phyloP scores from a whole-genome alignment of 1,140 invertebrate species.

The Papilio polyxenes region DNA sequence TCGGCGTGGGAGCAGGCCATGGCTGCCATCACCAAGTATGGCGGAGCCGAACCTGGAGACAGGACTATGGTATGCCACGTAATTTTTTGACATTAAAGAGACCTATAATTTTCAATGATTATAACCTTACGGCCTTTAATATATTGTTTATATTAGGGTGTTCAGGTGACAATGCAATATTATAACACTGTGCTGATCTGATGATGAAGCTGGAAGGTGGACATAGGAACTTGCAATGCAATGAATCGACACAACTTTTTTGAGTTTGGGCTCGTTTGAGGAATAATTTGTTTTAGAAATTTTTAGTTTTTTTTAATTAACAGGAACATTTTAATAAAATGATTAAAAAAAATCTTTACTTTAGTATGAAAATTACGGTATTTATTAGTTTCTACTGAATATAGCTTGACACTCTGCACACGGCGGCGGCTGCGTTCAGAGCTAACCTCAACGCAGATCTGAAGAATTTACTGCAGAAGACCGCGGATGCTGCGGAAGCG shows the following conservation, averaged over 20 bases:
- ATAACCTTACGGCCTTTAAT: not conserved
- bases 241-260: too few species aligned
- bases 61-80: slow-evolving; percentile 86
- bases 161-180: too few species aligned
- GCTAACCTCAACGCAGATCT: slow-evolving; percentile 50
- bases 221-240: too few species aligned
- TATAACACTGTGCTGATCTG: too few species aligned
- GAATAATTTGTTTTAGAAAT: too few species aligned
- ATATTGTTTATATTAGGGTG: too few species aligned
- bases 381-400: not conserved
- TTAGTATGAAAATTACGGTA: not conserved
- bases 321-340: too few species aligned
- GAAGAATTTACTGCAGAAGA: slow-evolving; percentile 47
- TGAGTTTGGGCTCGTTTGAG: too few species aligned
- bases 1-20: slow-evolving; percentile 80
- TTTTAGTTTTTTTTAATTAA: too few species aligned
- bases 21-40: slow-evolving; percentile 85
- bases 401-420: slow-evolving; percentile 66
- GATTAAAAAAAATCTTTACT: too few species aligned
- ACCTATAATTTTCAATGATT: too few species aligned
- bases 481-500: slow-evolving; percentile 54
- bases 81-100: not conserved
- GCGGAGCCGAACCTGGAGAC: slow-evolving; percentile 87
- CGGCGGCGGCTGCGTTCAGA: slow-evolving; percentile 51
- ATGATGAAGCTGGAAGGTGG: too few species aligned